Conservation (phyloP, 2,113 vertebrate genomes). For the Neotragus pygmaeus region DNA sequence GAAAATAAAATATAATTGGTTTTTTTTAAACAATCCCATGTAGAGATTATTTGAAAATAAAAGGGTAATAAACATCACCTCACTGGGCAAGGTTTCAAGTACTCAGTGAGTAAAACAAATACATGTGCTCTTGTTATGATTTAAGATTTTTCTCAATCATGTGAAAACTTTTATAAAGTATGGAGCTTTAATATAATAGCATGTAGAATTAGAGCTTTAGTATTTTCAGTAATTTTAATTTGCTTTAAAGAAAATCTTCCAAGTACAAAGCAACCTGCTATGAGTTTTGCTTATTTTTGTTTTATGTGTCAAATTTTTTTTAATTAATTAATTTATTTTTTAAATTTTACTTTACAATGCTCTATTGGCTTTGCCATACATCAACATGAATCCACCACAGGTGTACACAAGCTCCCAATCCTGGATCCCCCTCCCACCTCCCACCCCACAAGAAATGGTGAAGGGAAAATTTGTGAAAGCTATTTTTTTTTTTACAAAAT, state of each 20-base stretch:
- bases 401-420: no score
- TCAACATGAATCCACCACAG: no score
- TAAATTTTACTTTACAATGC: no score
- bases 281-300: neutral
- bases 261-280: neutral
- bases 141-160: neutral
- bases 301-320: neutral
- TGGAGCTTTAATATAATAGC: neutral
- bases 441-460: neutral
- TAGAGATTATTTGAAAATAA: neutral
- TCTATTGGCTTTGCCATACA: no score
- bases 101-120: neutral
- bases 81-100: neutral
- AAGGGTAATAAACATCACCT: neutral
- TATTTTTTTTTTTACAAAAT: neutral
- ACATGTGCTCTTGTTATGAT: neutral
- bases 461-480: neutral
- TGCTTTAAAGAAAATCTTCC: neutral
- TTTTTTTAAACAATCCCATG: neutral
- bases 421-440: no score
- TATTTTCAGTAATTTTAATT: neutral
- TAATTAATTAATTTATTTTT: no score
- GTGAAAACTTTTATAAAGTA: neutral
- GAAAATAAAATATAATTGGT: neutral
- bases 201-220: neutral